Conservation (phyloP, 1,140 invertebrate genomes). For the Stegodyphus mimosarum region DNA sequence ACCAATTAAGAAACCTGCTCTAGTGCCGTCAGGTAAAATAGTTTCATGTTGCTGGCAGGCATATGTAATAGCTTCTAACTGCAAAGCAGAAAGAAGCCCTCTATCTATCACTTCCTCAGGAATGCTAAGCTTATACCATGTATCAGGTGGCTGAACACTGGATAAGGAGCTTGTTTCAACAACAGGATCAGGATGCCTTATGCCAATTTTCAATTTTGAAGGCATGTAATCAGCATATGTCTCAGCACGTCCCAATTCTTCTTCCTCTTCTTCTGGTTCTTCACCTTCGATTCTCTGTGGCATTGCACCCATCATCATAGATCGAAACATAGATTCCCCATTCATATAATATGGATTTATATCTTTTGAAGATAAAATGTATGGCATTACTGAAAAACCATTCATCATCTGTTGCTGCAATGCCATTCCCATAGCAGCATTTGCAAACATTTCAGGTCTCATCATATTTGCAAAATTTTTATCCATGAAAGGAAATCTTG, state of each 20-base stretch:
- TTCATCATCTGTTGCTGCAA: constrained; percentile 50
- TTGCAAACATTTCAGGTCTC: constrained; percentile 38
- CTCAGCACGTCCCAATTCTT: constrained; percentile 96
- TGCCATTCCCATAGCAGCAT: constrained; percentile 36
- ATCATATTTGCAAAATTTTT: constrained; percentile 47
- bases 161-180: constrained; percentile 98
- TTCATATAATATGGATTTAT: constrained; percentile 45
- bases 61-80: constrained; percentile 96
- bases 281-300: constrained; percentile 66
- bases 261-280: constrained; percentile 86
- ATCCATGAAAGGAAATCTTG: constrained; percentile 43
- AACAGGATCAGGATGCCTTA: constrained; percentile 98
- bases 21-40: constrained; percentile 86
- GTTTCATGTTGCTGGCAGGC: constrained; percentile 96
- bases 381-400: constrained; percentile 29
- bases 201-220: constrained; percentile 92
- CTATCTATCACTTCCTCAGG: constrained; percentile 86
- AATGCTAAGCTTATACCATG: constrained; percentile 88
- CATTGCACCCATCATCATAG: constrained; percentile 3
- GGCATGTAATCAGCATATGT: constrained; percentile 99
- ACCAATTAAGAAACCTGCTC: constrained; percentile 96
- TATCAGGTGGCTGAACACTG: constrained; percentile 94
- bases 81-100: constrained; percentile 91
- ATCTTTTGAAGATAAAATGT: constrained; percentile 27
- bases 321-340: constrained; percentile 7